Base-by-base conservation (phyloP, 2,797 vertebrate species). In the Leptatherina wallacei region DNA sequence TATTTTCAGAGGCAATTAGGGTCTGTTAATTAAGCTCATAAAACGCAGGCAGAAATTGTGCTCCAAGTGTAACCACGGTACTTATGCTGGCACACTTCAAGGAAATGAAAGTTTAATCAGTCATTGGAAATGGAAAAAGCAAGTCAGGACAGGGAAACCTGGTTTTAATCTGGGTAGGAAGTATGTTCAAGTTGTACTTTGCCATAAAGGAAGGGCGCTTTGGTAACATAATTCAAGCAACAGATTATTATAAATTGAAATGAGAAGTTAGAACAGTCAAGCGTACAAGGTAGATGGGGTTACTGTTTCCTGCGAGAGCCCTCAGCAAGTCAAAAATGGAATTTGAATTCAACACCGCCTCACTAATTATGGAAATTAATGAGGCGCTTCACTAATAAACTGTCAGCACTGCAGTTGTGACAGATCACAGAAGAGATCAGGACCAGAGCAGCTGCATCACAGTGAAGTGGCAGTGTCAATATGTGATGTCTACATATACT, bases 1-100 rank as follows among this genome's bases (percentile, higher is more conserved):
- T 86, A 61, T 90, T 88, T 89, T 92, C 88, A 88, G 75, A 87
- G 84, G 84, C 88, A 92, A 93, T 93, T 90, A 92, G 73, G 33
- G 62, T 86, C 74, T 27, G 44, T 85, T 93, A 91, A 92, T 92
- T 81, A 90, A 82, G 84, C 61, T 69, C 76, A 85, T 91, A 86
- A 88, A 90, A 75, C 29, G 16, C 42, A 71, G 71, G 78, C 69
- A 66, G 75, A 73, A 65, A 78, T 81, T 61, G 22, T 35, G 81
- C 85, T 69, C 33, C 44, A 38, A 75, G 71, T 81, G 10, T 57
- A 69, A 75, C 80, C 69, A 14, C 74, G 51, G 73, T 69, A 64
- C 75, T 84, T 69, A 73, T 87, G 65, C 84, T 89, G 83, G 81
- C 84, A 82, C 72, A 30, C 81, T 87, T 80, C 73, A 65, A 75